Conservation (phyloP, 2,888 invertebrate genomes). For the Pasiphila rectangulata region DNA sequence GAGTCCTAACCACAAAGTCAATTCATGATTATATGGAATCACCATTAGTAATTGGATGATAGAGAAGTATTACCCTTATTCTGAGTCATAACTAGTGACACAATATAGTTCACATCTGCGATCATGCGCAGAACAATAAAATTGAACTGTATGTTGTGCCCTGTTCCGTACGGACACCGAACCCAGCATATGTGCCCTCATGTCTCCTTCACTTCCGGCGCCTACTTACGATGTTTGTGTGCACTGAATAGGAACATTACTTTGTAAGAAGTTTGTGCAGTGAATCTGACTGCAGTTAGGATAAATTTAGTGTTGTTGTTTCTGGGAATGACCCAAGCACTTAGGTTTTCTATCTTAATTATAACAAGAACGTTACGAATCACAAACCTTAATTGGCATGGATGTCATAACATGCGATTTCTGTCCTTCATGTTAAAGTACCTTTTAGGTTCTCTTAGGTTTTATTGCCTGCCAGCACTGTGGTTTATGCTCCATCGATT, state of each 20-base stretch:
- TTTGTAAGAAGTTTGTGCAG: slow-evolving; percentile 6
- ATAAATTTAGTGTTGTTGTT: neutral
- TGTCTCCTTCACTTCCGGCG: slow-evolving; percentile 40
- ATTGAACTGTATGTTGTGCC: slow-evolving; percentile 42
- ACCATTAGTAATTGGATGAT: too few species aligned
- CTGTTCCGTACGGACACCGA: slow-evolving; percentile 49
- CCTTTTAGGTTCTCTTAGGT: neutral
- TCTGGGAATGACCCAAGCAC: too few species aligned
- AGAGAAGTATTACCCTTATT: neutral
- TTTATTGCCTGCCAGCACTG: slow-evolving; percentile 4
- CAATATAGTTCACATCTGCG: slow-evolving; percentile 19
- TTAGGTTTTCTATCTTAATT: too few species aligned
- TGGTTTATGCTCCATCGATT: slow-evolving; percentile 15
- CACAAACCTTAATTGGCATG: too few species aligned
- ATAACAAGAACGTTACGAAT: neutral
- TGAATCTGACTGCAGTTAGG: slow-evolving; percentile 1
- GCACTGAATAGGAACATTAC: slow-evolving; percentile 21
- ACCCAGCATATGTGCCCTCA: slow-evolving; percentile 38
- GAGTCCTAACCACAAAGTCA: neutral
- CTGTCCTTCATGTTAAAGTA: too few species aligned
- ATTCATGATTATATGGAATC: too few species aligned
- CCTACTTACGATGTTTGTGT: slow-evolving; percentile 21
- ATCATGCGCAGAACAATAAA: slow-evolving; percentile 39
- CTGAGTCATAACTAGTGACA: slow-evolving; percentile 16
- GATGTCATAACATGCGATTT: too few species aligned